Evolutionary conservation across 2,888 invertebrate genomes (phyloP).

Genomic region (Trichacis sp.): DNA sequence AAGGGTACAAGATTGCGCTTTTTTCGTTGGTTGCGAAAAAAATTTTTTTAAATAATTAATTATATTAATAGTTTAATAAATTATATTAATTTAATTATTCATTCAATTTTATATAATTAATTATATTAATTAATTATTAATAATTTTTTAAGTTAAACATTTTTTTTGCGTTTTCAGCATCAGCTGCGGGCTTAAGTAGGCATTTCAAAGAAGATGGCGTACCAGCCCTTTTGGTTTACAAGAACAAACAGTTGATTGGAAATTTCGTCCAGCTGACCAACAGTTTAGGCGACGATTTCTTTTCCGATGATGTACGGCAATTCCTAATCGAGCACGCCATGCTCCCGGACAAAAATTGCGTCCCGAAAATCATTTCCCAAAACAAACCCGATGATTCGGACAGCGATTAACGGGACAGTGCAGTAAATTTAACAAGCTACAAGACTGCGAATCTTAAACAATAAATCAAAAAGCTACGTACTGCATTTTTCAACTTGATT

Average conservation of each 20-base stretch:
- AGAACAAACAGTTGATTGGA: conserved; percentile 88
- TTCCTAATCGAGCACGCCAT: conserved; percentile 89
- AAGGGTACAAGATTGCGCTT: too few relatives aligned
- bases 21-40: too few relatives aligned
- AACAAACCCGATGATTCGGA: conserved; percentile 40
- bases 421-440: not conserved
- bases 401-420: conserved; percentile 29
- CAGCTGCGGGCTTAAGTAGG: conserved; percentile 86
- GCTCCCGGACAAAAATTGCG: conserved; percentile 78
- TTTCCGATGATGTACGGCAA: conserved; percentile 88
- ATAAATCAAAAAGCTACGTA: not conserved
- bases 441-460: conserved; percentile 2
- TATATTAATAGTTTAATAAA: too few relatives aligned
- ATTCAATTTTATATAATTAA: too few relatives aligned
- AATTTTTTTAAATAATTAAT: too few relatives aligned
- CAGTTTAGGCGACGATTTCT: conserved; percentile 92
- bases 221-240: conserved; percentile 92
- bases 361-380: conserved; percentile 66
- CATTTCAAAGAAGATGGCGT: conserved; percentile 89
- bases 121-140: too few relatives aligned
- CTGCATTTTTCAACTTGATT: too few relatives aligned
- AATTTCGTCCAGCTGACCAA: conserved; percentile 91
- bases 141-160: too few relatives aligned
- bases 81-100: too few relatives aligned
- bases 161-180: conserved; percentile 67